Percentiles rank a stretch among this genome's conserved stretches.
phyloP scores from a whole-genome alignment of 2,113 vertebrate genomes.

The Mastomys coucha region DNA sequence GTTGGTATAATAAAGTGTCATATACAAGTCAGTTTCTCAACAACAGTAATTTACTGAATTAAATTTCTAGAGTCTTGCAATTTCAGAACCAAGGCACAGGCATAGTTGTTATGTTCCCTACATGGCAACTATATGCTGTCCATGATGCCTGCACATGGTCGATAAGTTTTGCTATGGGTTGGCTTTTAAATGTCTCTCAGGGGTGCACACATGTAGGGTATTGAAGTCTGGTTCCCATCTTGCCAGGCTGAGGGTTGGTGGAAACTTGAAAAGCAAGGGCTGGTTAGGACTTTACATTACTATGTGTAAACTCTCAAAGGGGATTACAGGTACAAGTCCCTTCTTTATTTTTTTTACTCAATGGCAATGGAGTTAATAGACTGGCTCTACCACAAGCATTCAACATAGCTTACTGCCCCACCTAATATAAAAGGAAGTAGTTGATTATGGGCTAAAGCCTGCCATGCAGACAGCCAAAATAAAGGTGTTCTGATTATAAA shows the following conservation, averaged over 20 bases:
- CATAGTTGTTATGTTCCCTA: neutral
- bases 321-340: neutral
- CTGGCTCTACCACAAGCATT: neutral
- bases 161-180: neutral
- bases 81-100: neutral
- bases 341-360: neutral
- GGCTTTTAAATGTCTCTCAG: neutral
- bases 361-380: too few species aligned
- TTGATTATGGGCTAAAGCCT: neutral
- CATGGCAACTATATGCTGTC: neutral
- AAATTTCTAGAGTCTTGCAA: neutral
- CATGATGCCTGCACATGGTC: too few species aligned
- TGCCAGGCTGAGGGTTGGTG: too few species aligned
- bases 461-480: neutral
- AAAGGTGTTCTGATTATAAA: neutral
- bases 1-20: neutral
- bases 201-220: rapidly evolving
- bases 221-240: neutral
- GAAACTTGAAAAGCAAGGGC: too few species aligned
- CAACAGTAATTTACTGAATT: neutral
- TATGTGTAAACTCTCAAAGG: neutral
- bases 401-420: neutral
- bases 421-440: neutral
- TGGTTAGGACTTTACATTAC: neutral
- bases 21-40: neutral